Base-by-base conservation (phyloP, 2,113 vertebrate genomes). In the Myotis brandtii region DNA sequence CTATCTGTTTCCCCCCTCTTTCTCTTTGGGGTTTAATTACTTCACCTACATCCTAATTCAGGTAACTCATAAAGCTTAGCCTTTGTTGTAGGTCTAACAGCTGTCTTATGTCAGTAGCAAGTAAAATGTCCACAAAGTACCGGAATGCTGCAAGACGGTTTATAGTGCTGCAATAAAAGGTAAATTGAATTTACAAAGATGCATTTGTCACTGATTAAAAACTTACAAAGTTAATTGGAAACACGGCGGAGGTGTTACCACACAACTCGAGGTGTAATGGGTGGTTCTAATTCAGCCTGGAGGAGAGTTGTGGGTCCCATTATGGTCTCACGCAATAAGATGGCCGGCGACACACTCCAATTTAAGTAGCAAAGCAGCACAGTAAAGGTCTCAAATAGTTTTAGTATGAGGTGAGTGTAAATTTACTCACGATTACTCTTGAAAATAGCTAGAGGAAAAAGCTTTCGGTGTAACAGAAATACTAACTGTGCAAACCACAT, bases 41-140 rank as follows among this genome's bases (percentile, higher is more conserved):
- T 98, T 99, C 99, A 99, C 99, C 99, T 99, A 99, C 99, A 99
- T 99, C 99, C 99, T 99, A 99, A 99, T 99, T 99, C 99, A 99
- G 99, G 98, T 99, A 98, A 98, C 99, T 99, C 98, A 99, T 99
- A 99, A 99, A 99, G 97, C 98, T 98, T 96, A 98, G 98, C 98
- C 99, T 99, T 99, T 99, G 99, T 99, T 99, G 99, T 98, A 99
- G 99, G 99, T 99, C 99, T 98, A 97, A 98, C 99, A 99, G 99
- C 99, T 99, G 99, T 98, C 88, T 99, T 99, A 99, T 99, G 99
- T 99, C 99, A 99, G 98, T 99, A 98, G 98, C 99, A 99, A 99
- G 99, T 99, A 99, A 99, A 99, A 98, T 98, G 99, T 99, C 99
- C 99, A 99, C 99, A 99, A 99, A 99, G 99, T 99, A 99, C 99